Base-by-base conservation (phyloP, 1,140 invertebrate species). In the Formica exsecta region DNA sequence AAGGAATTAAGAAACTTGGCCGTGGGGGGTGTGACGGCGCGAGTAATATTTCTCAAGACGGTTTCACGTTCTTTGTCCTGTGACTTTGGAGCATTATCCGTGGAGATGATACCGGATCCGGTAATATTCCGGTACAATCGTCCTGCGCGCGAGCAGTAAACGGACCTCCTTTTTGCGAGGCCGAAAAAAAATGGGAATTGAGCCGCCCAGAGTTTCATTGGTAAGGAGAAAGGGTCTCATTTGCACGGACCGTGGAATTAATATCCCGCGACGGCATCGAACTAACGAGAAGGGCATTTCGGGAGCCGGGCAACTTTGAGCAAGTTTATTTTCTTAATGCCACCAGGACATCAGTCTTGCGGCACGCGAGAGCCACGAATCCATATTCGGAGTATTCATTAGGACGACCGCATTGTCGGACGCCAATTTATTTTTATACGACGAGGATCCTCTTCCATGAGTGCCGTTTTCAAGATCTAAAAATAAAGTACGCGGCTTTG, bases 291-390 rank as follows among this genome's bases (percentile, higher is more conserved):
- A 5, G 71, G 48, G 64, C 88, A 89, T 89, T 89, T 51, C 85
- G 61, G 59, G 41, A 54, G 48, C 77, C 73, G 64, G 62, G 48
- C 13, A 44, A 44, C 48, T 48, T 81, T 48, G 85, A 89, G 75
- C 76, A 89, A 89, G 88, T 89, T 89, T 89, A 89, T 89, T 89
- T 89, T 89, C 88, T 89, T 89, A 89, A 89, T 86, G 64, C 76
- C 59, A 25, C 32, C 44, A 64, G 76, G 65, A 19, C 88, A 86
- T 89, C 76, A 70, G 84, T 71, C 84, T 89, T 86, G 84, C 76
- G 48, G 70, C 59, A 9, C 19, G 36, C 41, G 59, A 54, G 48
- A 66, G 32, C 71, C 57, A 68, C 71, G 22, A 73, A 36, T 32
- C 61, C 36, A 6, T 51, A 89, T 90, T 84, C 79, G 87, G 38